These are phyloP conservation scores for Xestobium rufovillosum DNA, from an alignment of 2,888 invertebrate genomes.

Conservation along the genomic window DNA sequence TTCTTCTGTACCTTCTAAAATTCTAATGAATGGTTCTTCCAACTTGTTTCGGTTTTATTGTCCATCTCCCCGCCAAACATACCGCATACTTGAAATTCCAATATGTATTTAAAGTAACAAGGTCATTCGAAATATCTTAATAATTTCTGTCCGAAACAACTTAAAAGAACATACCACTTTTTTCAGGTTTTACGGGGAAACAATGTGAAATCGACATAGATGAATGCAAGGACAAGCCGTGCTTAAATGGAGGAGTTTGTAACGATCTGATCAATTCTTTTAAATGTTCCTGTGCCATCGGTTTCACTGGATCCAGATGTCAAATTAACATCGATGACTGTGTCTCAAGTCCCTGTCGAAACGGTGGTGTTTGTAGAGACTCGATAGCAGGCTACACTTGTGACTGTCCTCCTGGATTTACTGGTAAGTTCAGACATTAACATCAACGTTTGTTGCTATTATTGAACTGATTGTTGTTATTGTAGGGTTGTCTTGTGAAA, in stretches of 20 bases:
- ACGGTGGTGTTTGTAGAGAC: conserved; percentile 83
- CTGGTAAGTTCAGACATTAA: conserved; percentile 46
- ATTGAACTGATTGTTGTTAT: too few relatives aligned
- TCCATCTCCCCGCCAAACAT: too few relatives aligned
- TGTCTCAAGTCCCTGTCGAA: conserved; percentile 79
- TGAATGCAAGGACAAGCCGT: conserved; percentile 81
- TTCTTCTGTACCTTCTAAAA: too few relatives aligned
- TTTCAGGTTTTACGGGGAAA: conserved; percentile 74
- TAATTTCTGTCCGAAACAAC: too few relatives aligned
- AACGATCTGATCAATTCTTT: conserved; percentile 83
- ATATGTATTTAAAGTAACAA: too few relatives aligned
- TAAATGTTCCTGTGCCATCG: conserved; percentile 78
- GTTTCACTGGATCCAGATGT: conserved; percentile 79
- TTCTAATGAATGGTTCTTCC: too few relatives aligned
- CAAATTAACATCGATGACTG: conserved; percentile 90
- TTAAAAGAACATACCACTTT: too few relatives aligned
- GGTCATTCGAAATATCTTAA: too few relatives aligned
- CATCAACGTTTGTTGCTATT: conserved; percentile 8
- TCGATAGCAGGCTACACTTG: conserved; percentile 86
- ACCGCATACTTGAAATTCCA: too few relatives aligned
- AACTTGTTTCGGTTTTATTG: too few relatives aligned
- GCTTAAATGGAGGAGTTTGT: conserved; percentile 79
- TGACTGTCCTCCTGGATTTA: conserved; percentile 83
- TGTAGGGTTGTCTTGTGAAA: conserved; percentile 74
- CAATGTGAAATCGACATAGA: conserved; percentile 88